Conservation (phyloP, 1,140 invertebrate genomes). For the Calliopsis andreniformis region DNA sequence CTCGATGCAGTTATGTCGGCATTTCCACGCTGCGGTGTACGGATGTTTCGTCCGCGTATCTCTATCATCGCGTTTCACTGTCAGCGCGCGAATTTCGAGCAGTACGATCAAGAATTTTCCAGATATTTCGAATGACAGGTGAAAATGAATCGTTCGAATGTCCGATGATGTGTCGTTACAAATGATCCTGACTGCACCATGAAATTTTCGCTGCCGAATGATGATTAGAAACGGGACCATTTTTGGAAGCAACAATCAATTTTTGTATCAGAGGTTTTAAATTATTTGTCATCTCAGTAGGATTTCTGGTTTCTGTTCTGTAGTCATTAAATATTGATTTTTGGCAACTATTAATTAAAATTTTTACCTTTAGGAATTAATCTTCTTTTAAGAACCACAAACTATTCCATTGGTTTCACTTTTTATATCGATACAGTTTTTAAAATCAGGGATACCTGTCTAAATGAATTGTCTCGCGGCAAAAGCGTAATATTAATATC, state of each 20-base stretch:
- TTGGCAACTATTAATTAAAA: no score
- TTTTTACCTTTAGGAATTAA: no score
- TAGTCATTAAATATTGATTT: no score
- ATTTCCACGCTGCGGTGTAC: neutral
- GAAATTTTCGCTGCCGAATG: neutral
- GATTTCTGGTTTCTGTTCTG: no score
- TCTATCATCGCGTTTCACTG: slow-evolving; percentile 34
- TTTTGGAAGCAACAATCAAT: neutral
- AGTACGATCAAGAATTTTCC: neutral
- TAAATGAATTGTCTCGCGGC: slow-evolving; percentile 2
- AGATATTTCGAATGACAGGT: slow-evolving; percentile 14
- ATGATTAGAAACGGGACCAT: neutral
- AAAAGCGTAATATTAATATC: slow-evolving; percentile 2
- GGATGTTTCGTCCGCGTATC: slow-evolving; percentile 22
- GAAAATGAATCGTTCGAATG: slow-evolving; percentile 25
- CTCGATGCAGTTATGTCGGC: slow-evolving; percentile 24
- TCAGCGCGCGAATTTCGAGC: slow-evolving; percentile 4
- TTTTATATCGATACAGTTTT: neutral
- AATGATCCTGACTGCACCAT: neutral
- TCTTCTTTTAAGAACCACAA: no score
- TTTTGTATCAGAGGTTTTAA: neutral
- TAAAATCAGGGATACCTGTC: neutral
- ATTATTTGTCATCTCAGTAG: slow-evolving; percentile 24
- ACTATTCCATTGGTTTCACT: neutral
- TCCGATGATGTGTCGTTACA: slow-evolving; percentile 2